Evolutionary conservation across 1,140 invertebrate genomes (phyloP).

Genomic region (Lepeophtheirus salmonis): DNA sequence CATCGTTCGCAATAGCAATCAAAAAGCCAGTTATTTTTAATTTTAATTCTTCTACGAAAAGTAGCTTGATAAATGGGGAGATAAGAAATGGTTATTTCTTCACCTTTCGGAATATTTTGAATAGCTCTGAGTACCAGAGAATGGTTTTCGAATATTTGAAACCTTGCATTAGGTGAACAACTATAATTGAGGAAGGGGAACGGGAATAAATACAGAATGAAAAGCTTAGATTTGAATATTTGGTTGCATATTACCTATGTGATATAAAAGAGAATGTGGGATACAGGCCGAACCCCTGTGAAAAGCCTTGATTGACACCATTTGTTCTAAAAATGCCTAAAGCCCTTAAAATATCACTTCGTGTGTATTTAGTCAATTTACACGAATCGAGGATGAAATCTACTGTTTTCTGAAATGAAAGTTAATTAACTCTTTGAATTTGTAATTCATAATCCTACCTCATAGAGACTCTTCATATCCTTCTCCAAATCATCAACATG

Average conservation of each 20-base stretch:
- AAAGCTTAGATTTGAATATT: background rate
- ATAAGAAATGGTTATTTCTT: constrained; percentile 6
- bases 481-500: constrained; percentile 4
- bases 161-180: constrained; percentile 1
- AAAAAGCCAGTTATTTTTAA: constrained; percentile 11
- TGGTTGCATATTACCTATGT: constrained; percentile 2
- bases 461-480: background rate
- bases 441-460: too few species aligned
- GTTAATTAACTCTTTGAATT: background rate
- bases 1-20: constrained; percentile 6
- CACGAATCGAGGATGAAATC: background rate
- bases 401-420: background rate
- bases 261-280: constrained; percentile 13
- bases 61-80: background rate
- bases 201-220: background rate
- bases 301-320: constrained; percentile 12
- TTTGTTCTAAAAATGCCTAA: constrained; percentile 5
- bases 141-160: constrained; percentile 1
- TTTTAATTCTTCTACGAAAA: constrained; percentile 1
- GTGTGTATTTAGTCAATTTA: background rate
- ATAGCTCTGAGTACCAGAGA: background rate
- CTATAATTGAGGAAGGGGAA: background rate
- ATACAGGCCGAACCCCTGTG: constrained; percentile 4
- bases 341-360: background rate
- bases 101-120: background rate